Percentiles rank a stretch among this genome's conserved stretches.
Evolutionary conservation across 2,888 invertebrate genomes (phyloP).

Genomic region (Heliconius ethilla): DNA sequence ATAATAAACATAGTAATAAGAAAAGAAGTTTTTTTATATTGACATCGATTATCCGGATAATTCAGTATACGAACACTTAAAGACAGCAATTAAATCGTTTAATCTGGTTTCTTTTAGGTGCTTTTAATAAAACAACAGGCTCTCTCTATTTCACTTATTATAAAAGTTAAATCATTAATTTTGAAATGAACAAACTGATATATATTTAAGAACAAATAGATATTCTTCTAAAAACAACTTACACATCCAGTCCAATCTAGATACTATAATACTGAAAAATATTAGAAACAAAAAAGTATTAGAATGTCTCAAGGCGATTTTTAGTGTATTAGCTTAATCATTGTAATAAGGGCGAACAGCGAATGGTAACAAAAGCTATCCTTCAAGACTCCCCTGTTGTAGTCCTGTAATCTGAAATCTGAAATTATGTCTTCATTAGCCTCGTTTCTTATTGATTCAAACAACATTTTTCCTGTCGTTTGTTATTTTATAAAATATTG

Average conservation of each 20-base stretch:
- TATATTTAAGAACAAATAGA: not conserved
- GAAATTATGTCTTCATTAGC: slow-evolving; percentile 64
- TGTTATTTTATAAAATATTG: not conserved
- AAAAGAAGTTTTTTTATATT: not conserved
- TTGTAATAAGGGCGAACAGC: slow-evolving; percentile 59
- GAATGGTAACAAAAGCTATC: slow-evolving; percentile 55
- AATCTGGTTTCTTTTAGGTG: not conserved
- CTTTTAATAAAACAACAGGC: not conserved
- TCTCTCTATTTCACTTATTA: not conserved
- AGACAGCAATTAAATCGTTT: not conserved
- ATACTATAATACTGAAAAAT: slow-evolving; percentile 19
- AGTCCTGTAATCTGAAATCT: slow-evolving; percentile 81
- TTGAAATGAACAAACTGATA: not conserved
- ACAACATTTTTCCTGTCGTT: not conserved
- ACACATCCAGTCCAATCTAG: not conserved
- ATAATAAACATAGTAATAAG: not conserved
- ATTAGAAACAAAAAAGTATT: not conserved
- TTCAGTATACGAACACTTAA: not conserved
- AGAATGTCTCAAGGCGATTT: slow-evolving; percentile 24
- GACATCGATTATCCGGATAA: not conserved
- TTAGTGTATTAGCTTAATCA: slow-evolving; percentile 39
- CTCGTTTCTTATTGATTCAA: slow-evolving; percentile 42
- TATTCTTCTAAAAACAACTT: not conserved
- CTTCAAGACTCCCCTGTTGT: slow-evolving; percentile 64
- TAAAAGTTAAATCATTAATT: not conserved